Percentiles rank a stretch among this genome's conserved stretches.
These are phyloP conservation scores for Hydropotes inermis DNA, from an alignment of 2,113 vertebrate genomes.

Conservation along the genomic window DNA sequence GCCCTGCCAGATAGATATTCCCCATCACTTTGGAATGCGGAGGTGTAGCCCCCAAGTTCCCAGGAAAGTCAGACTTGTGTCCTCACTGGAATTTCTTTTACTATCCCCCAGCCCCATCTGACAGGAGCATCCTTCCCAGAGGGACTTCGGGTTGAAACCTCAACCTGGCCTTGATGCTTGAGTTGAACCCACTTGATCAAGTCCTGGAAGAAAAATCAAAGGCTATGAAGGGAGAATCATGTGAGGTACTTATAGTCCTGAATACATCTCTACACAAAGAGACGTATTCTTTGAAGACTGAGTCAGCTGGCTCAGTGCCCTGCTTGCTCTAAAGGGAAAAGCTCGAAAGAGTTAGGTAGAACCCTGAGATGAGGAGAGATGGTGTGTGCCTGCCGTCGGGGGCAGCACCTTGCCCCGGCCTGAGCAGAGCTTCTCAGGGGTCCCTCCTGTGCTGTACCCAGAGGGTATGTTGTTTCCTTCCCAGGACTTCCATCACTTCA, in stretches of 20 bases:
- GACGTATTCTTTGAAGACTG: conserved; percentile 28
- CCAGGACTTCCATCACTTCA: neutral
- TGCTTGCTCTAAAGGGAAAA: neutral
- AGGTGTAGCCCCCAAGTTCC: neutral
- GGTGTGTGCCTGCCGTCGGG: neutral
- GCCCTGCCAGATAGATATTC: neutral
- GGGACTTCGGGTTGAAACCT: conserved; percentile 26
- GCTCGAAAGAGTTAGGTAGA: neutral
- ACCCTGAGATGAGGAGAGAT: neutral
- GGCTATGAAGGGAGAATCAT: conserved; percentile 8
- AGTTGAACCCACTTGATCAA: conserved; percentile 61
- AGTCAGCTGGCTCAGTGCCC: conserved; percentile 40
- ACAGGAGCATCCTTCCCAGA: neutral
- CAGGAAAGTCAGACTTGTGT: neutral
- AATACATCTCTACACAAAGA: neutral
- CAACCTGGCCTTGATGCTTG: conserved; percentile 55
- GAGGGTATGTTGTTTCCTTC: neutral
- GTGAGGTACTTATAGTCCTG: neutral
- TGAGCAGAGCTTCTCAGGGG: neutral
- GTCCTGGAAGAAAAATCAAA: conserved; percentile 70
- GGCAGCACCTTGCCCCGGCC: neutral
- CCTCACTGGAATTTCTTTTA: neutral
- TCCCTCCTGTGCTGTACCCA: neutral
- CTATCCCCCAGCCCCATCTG: neutral
- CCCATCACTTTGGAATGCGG: neutral